Base-by-base conservation (phyloP, 2,113 vertebrate genomes). In the Elephas maximus region DNA sequence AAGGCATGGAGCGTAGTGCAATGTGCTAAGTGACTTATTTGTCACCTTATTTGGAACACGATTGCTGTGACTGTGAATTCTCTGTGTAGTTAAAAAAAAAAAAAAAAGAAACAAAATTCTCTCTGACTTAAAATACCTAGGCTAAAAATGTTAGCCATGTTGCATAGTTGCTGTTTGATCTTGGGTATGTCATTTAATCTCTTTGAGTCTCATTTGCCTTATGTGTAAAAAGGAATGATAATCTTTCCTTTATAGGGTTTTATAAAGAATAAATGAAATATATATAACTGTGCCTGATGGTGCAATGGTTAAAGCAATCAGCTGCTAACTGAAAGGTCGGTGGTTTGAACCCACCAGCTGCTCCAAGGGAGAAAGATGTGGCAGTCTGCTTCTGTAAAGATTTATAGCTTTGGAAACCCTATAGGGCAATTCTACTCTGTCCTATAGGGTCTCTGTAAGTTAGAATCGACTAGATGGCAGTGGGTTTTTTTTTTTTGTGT, bases 81-180 rank as follows among this genome's bases (percentile, higher is more conserved):
- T 90, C 14, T 90, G 53, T 8, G 41, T 41, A 83, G 60, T 67
- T 5, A 85, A 63, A 87, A 51, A 53, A 82, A 3, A 62, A 77
- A 24, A 85, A 79, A 21, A 74, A 37, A 9, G n/a, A 67, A 26
- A 28, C 53, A 41, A 51, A 81, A 82, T 53, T 6, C 6, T 71
- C 11, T 90, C 37, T 93, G 53, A 79, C 80, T 90, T 96, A 74
- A 97, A 91, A 81, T 65, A 80, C 60, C 41, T 67, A 44, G 15
- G 21, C 95, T 93, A 41, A 84, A 94, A 82, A 86, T n/a, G 15
- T 90, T 23, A 87, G 28, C 14, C 15, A 76, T 71, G 28, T 67
- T 41, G 67, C 81, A 9, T 88, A 15, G 74, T 92, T 93, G 33
- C 60, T 87, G 6, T 74, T 26, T 91, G 86, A 63, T 79, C 45